These are phyloP conservation scores for Montipora sp. DNA, from an alignment of 64 coral and sea anemone genomes.

Conservation along the genomic window DNA sequence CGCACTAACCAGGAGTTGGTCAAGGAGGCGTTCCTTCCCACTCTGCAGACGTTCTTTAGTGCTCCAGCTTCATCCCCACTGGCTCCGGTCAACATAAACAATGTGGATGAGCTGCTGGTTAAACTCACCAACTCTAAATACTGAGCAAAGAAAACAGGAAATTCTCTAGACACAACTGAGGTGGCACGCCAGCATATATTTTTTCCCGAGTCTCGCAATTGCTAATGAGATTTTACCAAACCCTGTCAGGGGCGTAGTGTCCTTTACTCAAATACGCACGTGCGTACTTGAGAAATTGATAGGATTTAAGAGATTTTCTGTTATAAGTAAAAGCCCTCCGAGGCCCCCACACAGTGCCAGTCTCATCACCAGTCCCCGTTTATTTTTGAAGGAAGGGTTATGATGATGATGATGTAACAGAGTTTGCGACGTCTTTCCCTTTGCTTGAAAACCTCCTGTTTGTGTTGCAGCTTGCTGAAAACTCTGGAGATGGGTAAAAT, in stretches of 20 bases:
- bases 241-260: neutral
- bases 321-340: no score
- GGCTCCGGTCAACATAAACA: slow-evolving; percentile 73
- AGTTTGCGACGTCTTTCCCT: no score
- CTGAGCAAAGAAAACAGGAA: slow-evolving; percentile 37
- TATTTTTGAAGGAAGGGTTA: no score
- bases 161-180: slow-evolving; percentile 49
- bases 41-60: slow-evolving; percentile 80
- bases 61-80: slow-evolving; percentile 84
- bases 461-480: no score
- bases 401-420: no score
- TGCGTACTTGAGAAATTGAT: no score
- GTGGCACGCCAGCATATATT: slow-evolving; percentile 68
- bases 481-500: no score
- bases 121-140: slow-evolving; percentile 77
- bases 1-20: slow-evolving; percentile 80
- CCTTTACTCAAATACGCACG: no score
- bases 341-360: no score
- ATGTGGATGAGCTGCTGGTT: slow-evolving; percentile 84
- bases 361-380: no score
- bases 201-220: slow-evolving; percentile 78
- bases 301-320: no score
- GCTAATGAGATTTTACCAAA: slow-evolving; percentile 91
- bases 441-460: no score
- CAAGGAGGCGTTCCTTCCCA: slow-evolving; percentile 91